Evolutionary conservation across 2,888 invertebrate species (phyloP).

Genomic region (Athripsodes cinereus): DNA sequence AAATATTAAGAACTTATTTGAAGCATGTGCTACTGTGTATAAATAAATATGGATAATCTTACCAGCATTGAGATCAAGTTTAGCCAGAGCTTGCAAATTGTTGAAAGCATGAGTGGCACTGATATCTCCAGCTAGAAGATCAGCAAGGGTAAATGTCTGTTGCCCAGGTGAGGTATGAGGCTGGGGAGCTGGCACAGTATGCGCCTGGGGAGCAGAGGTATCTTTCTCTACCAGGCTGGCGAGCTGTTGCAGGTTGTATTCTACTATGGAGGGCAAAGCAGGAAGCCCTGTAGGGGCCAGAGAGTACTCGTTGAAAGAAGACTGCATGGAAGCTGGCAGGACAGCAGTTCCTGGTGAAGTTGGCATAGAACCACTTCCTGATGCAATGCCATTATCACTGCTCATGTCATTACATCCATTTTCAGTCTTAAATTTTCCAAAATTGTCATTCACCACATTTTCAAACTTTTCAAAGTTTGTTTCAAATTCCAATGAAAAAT

Average conservation of each 20-base stretch:
- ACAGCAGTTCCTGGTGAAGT: conserved; percentile 62
- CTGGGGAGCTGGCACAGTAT: conserved; percentile 44
- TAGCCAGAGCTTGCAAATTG: conserved; percentile 85
- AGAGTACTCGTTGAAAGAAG: conserved; percentile 70
- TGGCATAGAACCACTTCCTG: conserved; percentile 45
- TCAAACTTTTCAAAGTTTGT: conserved; percentile 77
- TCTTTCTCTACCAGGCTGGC: conserved; percentile 74
- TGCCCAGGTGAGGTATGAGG: conserved; percentile 53
- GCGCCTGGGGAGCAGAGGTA: conserved; percentile 44
- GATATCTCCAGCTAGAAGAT: conserved; percentile 67
- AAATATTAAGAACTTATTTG: not conserved
- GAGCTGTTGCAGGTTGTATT: conserved; percentile 79
- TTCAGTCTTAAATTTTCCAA: conserved; percentile 69
- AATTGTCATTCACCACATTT: conserved; percentile 61
- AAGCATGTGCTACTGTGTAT: not conserved
- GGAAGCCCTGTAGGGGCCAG: conserved; percentile 46
- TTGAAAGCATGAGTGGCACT: conserved; percentile 71
- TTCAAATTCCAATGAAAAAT: conserved; percentile 74
- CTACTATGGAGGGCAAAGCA: conserved; percentile 64
- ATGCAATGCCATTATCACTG: conserved; percentile 44
- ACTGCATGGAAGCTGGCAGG: conserved; percentile 61
- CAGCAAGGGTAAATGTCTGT: conserved; percentile 66
- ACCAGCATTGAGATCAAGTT: conserved; percentile 71
- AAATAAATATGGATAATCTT: conserved; percentile 16
- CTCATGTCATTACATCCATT: conserved; percentile 29